Evolutionary conservation across 2,888 invertebrate genomes (phyloP).

Genomic region (Cinara cedri): DNA sequence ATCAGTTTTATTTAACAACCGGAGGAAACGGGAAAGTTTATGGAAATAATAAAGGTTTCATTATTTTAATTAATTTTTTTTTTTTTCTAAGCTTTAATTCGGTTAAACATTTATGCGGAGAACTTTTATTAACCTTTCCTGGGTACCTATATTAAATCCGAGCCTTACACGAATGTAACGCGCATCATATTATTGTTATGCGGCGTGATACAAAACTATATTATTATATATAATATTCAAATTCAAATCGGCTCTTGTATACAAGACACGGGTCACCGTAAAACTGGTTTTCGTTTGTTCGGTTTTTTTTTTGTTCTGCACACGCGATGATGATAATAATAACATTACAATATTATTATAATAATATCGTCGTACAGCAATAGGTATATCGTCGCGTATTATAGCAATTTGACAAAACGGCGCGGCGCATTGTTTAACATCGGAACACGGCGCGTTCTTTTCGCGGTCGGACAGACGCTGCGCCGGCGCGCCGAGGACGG

Average conservation of each 20-base stretch:
- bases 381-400: no score
- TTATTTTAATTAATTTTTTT: no score
- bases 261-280: background rate
- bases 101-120: no score
- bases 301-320: background rate
- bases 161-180: no score
- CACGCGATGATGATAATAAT: background rate
- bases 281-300: conserved; percentile 43
- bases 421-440: conserved; percentile 48
- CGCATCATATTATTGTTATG: no score
- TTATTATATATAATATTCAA: background rate
- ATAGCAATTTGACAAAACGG: conserved; percentile 55
- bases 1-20: no score
- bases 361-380: conserved; percentile 15
- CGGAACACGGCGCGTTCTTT: background rate
- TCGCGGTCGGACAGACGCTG: conserved; percentile 26
- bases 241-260: conserved; percentile 7
- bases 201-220: no score
- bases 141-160: no score
- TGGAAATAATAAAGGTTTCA: no score
- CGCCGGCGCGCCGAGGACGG: conserved; percentile 35
- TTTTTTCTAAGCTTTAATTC: no score
- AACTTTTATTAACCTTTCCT: no score
- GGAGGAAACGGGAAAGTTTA: no score
- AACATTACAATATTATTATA: background rate